Percentiles rank a stretch among this genome's conserved stretches.
phyloP scores from a whole-genome alignment of 2,113 vertebrate species.

The Siniperca chuatsi region DNA sequence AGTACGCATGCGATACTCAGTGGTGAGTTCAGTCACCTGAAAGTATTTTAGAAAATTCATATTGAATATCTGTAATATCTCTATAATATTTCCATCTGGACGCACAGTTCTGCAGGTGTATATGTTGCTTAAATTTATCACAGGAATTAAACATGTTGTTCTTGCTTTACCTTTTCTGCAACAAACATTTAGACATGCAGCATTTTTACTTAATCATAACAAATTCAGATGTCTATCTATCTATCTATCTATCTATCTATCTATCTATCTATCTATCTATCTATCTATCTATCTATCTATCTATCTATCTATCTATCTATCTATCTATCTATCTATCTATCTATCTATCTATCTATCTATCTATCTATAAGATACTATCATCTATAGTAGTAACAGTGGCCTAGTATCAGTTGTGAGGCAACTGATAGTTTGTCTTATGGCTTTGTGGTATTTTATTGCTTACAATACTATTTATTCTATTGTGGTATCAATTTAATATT shows the following conservation, averaged over 20 bases:
- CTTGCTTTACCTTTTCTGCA: neutral
- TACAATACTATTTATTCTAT: neutral
- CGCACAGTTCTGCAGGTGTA: neutral
- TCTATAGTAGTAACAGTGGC: no score
- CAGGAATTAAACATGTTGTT: neutral
- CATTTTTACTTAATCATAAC: neutral
- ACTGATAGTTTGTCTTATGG: neutral
- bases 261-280: no score
- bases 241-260: neutral
- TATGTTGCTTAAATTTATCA: neutral
- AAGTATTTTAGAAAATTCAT: neutral
- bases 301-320: no score
- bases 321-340: no score
- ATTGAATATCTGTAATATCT: neutral
- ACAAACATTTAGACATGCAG: neutral
- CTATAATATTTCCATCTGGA: neutral
- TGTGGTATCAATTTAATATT: neutral
- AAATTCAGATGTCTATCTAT: neutral
- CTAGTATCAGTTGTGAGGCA: neutral
- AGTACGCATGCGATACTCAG: conserved; percentile 9
- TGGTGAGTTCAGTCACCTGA: conserved; percentile 30
- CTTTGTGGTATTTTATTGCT: neutral
- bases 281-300: no score
- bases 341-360: no score
- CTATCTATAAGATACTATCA: no score